Evolutionary conservation across 2,797 vertebrate genomes (phyloP).

Genomic region (Parauchenoglanis ngamensis): DNA sequence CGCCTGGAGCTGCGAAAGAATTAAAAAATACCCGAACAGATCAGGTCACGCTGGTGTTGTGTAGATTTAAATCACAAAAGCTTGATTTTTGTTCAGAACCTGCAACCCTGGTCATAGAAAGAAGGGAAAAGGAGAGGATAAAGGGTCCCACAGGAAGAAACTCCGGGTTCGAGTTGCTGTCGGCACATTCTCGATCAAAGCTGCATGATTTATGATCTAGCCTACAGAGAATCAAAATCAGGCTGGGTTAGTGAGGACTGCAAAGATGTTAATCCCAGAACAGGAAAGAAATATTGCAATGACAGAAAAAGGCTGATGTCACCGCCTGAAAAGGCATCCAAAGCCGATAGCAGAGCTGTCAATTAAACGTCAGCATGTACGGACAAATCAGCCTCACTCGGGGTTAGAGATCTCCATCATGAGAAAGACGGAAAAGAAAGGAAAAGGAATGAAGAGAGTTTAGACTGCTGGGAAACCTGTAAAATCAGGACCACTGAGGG

Average conservation of each 20-base stretch:
- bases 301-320: neutral
- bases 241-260: conserved; percentile 1
- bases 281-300: conserved; percentile 6
- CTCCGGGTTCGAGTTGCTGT: neutral
- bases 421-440: neutral
- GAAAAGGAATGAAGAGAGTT: neutral
- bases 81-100: neutral
- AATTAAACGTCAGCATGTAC: neutral
- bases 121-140: neutral
- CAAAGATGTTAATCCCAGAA: conserved; percentile 15
- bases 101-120: neutral
- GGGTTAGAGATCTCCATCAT: neutral
- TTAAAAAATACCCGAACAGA: neutral
- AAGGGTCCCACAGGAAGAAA: neutral
- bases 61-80: neutral
- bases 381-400: neutral
- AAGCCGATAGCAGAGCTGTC: conserved; percentile 27
- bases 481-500: neutral
- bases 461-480: conserved; percentile 14
- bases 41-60: neutral
- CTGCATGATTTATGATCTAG: neutral
- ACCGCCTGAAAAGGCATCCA: conserved; percentile 14
- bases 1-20: conserved; percentile 78
- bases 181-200: neutral
- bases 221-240: conserved; percentile 2